These are phyloP conservation scores for Burhinus oedicnemus DNA, from an alignment of 2,113 vertebrate genomes.

Conservation along the genomic window DNA sequence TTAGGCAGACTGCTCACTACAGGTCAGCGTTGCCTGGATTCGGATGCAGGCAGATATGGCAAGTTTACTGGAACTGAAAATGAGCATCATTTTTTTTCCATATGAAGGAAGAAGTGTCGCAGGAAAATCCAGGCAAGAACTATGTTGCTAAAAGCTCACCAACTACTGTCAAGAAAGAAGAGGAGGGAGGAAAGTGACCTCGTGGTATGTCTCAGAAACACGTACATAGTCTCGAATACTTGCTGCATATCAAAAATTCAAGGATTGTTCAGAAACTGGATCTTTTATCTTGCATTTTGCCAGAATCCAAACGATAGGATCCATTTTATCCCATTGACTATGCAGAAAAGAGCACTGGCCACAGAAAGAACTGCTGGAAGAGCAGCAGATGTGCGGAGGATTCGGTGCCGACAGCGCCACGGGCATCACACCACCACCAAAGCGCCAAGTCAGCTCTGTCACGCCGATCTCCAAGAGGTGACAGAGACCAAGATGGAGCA, in stretches of 20 bases:
- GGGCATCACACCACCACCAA: background rate
- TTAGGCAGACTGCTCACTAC: background rate
- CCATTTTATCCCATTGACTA: background rate
- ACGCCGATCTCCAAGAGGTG: background rate
- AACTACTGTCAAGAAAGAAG: background rate
- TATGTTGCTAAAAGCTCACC: background rate
- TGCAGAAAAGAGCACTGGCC: background rate
- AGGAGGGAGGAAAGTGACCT: background rate
- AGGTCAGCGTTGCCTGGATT: fast-evolving
- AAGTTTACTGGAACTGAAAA: background rate
- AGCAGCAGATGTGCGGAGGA: background rate
- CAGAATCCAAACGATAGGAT: background rate
- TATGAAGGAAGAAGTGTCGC: background rate
- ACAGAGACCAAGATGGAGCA: background rate
- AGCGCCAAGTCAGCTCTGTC: background rate
- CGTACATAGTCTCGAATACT: background rate
- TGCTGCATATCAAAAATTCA: background rate
- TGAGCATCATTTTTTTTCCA: background rate
- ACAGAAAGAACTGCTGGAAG: background rate
- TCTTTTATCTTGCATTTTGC: background rate
- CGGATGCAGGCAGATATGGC: background rate
- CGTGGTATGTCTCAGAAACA: background rate
- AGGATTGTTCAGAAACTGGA: background rate
- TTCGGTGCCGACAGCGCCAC: fast-evolving
- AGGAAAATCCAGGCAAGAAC: background rate